Base-by-base conservation (phyloP, 2,888 invertebrate genomes). In the Dicranocentrus wangi region DNA sequence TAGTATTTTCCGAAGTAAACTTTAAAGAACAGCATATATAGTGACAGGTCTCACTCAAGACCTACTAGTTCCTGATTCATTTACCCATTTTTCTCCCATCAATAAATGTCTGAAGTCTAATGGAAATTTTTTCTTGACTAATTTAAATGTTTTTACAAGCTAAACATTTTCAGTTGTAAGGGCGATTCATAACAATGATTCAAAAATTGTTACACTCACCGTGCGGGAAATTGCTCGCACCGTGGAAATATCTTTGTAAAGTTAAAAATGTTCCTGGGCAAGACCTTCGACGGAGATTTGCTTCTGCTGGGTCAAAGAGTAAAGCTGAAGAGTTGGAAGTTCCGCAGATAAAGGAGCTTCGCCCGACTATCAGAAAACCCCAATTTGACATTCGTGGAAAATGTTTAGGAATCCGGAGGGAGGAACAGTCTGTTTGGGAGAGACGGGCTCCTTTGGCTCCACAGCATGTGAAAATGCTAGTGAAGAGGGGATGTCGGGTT, bases 361-460 rank as follows among this genome's bases (percentile, higher is more conserved):
- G 70, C 19, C 78, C 70, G 1, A 78, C 69, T 1, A 55, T 70
- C 10, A 81, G 58, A 60, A 68, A 70, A 32, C 81, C 75, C 1
- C 60, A 76, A n/a, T 81, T 65, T 70, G 76, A 81, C 27, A 81
- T 81, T 25, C 81, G 81, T 3, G 81, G 81, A 61, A 69, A 70
- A 65, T 75, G 75, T 23, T 39, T 97, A 87, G 97, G 96, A 1
- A 94, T 97, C 86, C 91, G 97, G 17, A 90, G 97, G 70, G 97
- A 97, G 89, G 97, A 97, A 89, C 96, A 97, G 88, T 95, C 96
- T 87, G 96, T 97, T 88, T 97, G 97, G 97, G 97, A 97, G 89
- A 90, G 99, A 83, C 91, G 99, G 81, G 99, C 99, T 0, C 97
- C 99, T 0, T 27, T 82, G 84, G 93, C 97, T 0, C 99, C 99